Conservation (phyloP, 2,113 vertebrate genomes). For the Ornithorhynchus anatinus region DNA sequence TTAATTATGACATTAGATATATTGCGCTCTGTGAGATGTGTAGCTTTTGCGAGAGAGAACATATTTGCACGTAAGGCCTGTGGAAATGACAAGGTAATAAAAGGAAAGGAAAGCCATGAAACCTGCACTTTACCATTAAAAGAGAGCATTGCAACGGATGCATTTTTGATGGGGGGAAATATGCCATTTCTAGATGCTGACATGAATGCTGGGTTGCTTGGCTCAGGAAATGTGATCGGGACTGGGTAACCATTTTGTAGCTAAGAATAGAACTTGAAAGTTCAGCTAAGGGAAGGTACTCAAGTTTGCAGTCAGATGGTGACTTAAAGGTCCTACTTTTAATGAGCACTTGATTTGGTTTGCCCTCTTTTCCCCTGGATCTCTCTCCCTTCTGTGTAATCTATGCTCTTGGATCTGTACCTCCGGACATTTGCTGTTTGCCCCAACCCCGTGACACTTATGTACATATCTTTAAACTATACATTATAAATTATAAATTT, state of each 20-base stretch:
- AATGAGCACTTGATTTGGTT: too few relatives aligned
- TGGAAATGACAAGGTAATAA: constrained; percentile 45
- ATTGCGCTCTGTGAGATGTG: constrained; percentile 47
- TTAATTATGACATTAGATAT: constrained; percentile 67
- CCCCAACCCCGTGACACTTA: too few relatives aligned
- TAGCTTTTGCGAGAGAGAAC: constrained; percentile 54
- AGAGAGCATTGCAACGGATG: constrained; percentile 40
- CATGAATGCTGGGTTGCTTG: background rate
- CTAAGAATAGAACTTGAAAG: background rate
- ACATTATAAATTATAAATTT: too few relatives aligned
- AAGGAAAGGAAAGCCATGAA: constrained; percentile 52
- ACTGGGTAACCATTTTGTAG: background rate
- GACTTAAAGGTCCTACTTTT: background rate
- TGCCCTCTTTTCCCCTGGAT: too few relatives aligned
- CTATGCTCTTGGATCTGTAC: too few relatives aligned
- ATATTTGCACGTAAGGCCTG: constrained; percentile 54
- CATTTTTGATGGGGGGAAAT: constrained; percentile 43
- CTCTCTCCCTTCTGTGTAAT: too few relatives aligned
- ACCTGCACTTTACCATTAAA: constrained; percentile 58
- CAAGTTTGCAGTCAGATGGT: background rate
- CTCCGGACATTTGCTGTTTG: too few relatives aligned
- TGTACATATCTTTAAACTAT: too few relatives aligned
- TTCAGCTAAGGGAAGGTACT: background rate
- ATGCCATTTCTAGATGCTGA: constrained; percentile 41
- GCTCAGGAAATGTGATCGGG: constrained; percentile 5